Evolutionary conservation across 1,140 invertebrate genomes (phyloP), one percentile per base, ranked within the genome.

Genomic region (Gerris buenoi): DNA sequence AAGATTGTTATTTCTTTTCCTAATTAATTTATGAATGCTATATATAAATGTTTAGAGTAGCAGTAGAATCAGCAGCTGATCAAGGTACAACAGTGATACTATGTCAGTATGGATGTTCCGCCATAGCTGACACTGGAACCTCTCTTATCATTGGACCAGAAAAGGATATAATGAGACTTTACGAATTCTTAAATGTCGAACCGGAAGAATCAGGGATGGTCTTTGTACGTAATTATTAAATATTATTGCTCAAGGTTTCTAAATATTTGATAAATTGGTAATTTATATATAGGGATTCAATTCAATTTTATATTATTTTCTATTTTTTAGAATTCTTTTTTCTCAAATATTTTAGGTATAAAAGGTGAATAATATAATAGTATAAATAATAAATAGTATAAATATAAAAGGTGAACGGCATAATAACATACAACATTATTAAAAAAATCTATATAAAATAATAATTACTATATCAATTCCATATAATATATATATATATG

Each of bases 111-210:
- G 77, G 78, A 2, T 86, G 84, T 71, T 74, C 82, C 72, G 86
- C 85, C 25, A 88, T 90, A 72, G 87, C 86, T 68, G 88, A 90
- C 74, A 90, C 88, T 56, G 88, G 88, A 14, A 91, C 88, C 62
- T 86, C 84, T 23, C 77, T 90, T 2, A 81, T 90, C 68, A 86
- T 85, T 70, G 88, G 86, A 10, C 89, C 88, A 0, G 73, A 77
- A 2, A 76, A 73, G 28, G 82, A 84, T 72, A 76, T 85, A 66
- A 67, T 29, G 5, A 62, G 13, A 66, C 60, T 60, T 28, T 74
- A 71, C 57, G 27, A 46, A 1, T 46, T 46, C 63, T 33, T 27
- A 70, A 74, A 3, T 66, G 69, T 25, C 73, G 67, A 57, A 71
- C 71, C 22, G 25, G 25, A 18, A 5, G 5, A 46, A 25, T 33